Conservation (phyloP, 2,888 invertebrate genomes). For the Gasteruption jaculator region DNA sequence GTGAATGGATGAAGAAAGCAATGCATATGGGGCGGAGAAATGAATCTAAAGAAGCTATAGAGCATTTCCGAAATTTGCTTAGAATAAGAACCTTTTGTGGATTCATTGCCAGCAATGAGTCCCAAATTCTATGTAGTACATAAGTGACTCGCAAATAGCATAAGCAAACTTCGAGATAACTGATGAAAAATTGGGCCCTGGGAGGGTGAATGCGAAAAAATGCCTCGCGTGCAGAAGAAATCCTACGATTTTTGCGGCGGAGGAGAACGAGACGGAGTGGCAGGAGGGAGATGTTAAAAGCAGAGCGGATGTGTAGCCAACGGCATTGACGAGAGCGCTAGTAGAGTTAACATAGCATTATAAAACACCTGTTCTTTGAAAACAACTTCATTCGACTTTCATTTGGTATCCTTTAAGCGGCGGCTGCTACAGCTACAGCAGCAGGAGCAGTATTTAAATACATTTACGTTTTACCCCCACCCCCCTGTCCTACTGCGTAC, state of each 20-base stretch:
- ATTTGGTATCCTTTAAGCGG: constrained; percentile 12
- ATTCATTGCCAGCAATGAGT: no score
- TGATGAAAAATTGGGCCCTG: constrained; percentile 2
- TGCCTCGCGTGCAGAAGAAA: constrained; percentile 1
- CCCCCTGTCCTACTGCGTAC: constrained; percentile 11
- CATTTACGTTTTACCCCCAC: constrained; percentile 14
- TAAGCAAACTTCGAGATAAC: constrained; percentile 2
- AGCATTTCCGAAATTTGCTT: no score
- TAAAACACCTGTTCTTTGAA: constrained; percentile 44
- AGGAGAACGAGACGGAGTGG: neutral
- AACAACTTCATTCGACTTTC: constrained; percentile 35
- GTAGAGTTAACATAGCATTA: constrained; percentile 35
- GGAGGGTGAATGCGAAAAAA: constrained; percentile 1
- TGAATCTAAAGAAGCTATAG: no score
- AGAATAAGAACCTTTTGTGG: no score
- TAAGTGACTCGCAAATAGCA: no score
- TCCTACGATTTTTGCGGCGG: neutral
- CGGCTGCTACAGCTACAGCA: no score
- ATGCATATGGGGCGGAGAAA: no score
- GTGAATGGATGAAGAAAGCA: no score
- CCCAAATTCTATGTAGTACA: no score
- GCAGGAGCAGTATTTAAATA: constrained; percentile 14
- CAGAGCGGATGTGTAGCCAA: constrained; percentile 28
- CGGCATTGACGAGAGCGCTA: constrained; percentile 21
- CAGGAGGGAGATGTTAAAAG: constrained; percentile 9